Evolutionary conservation across 1,140 invertebrate genomes (phyloP), one percentile per base, ranked within the genome.

Genomic region (Frieseomelitta varia): DNA sequence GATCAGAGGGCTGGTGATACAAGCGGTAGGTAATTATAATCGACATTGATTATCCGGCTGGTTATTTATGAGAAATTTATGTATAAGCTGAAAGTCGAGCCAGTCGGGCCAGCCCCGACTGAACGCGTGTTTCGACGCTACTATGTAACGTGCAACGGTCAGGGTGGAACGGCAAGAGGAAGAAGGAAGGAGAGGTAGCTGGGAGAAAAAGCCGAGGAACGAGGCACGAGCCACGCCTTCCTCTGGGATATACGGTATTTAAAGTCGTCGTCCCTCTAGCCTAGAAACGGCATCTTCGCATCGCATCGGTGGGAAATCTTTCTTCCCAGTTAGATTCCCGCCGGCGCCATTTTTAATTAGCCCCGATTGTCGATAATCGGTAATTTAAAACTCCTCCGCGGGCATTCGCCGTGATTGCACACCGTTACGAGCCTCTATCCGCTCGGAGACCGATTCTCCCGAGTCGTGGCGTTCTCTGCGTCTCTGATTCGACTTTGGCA

Each of bases 61-160:
- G 85, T 91, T 92, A 92, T 93, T 93, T 92, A 92, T 86, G 92
- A 87, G 91, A 89, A 90, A 90, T 92, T 91, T 90, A 93, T 91
- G 91, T 91, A 93, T 91, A 90, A 91, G 91, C 77, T 84, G 65
- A 84, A 81, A 85, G 71, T 87, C 85, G 67, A 61, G 69, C 68
- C 30, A 73, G 71, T 71, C 75, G 65, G 78, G 81, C 81, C 79
- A 24, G 68, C 69, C 67, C 55, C 55, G 30, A 47, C 58, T 51
- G 24, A 76, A 76, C 47, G 56, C 56, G 74, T 61, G 74, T 76
- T 47, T n/a, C 58, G 34, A 63, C 71, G 76, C 65, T 81, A 87
- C 84, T 69, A 87, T 51, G 72, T 77, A 75, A 30, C 69, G 75
- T 75, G 76, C 47, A 72, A 68, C 76, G 58, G 19, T 47, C 69